Evolutionary conservation across 2,113 vertebrate species (phyloP), one percentile per base, ranked within the genome.

Genomic region (Pollachius pollachius): DNA sequence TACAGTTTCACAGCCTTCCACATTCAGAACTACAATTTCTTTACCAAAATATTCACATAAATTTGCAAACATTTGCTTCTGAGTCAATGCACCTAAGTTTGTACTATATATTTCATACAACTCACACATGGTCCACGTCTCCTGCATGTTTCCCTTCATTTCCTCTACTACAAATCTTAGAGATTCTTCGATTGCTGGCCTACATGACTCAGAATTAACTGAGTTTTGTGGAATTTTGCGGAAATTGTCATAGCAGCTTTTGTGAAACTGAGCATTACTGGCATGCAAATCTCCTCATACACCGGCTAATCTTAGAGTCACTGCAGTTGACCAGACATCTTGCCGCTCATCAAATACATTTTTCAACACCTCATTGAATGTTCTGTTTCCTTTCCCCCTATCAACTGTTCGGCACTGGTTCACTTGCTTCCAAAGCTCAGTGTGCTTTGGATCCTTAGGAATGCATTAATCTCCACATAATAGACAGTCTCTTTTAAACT

Each of bases 331-430:
- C 9, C 56, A 58, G 56, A 4, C 56, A 58, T 17, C 16, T n/a
- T 58, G 56, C 56, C 56, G 16, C 3, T 30, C 62, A 64, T 64
- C 62, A 64, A 5, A 64, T 52, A 27, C 61, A n/a, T 68, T 54
- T 58, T 58, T 17, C 56, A 58, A 17, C n/a, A 58, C 56, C 17
- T 5, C 15, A 13, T 58, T 3, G 56, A 58, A 58, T 58, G 56
- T 58, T 58, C 56, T 58, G n/a, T 17, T 58, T 17, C 56, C 56
- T 58, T 58, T 58, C 17, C 56, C 56, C 56, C 56, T 58, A 58
- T 58, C 56, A 58, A 58, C 56, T 58, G 56, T 58, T 17, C 3
- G 15, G 56, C 56, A 58, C 56, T 58, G 56, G n/a, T 6, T 5
- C 56, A 58, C 56, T 58, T 58, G 15, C 5, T 15, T 58, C 56